Base-by-base conservation (phyloP, 2,797 vertebrate genomes). In the Leucoraja ocellata region DNA sequence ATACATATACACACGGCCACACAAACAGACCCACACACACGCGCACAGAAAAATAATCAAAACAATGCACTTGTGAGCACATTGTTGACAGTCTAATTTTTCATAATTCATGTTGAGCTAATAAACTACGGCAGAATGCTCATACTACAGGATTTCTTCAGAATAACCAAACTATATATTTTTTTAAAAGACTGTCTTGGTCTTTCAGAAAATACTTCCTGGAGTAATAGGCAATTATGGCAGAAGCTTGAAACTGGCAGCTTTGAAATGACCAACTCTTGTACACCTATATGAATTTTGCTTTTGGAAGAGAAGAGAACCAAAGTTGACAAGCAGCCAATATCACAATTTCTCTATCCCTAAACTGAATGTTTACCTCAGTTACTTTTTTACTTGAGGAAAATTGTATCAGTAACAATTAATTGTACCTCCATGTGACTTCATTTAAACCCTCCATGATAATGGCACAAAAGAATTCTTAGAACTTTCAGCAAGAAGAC, bases 41-140 rank as follows among this genome's bases (percentile, higher is more conserved):
- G 76, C 11, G n/a, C 28, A 92, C 28, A 76, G 46, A 91, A 73
- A 91, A 25, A 18, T 46, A 73, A 23, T 91, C 68, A 73, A 73
- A 91, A 91, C 65, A 92, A n/a, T 28, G 90, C 90, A 92, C 36
- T 54, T 76, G 71, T 54, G 39, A 92, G 11, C 90, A 73, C 73
- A 63, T 23, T 54, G 39, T 74, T 76, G 90, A 91, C 68, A 54
- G 39, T 92, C 90, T 16, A 54, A 71, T 25, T 36, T 73, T 3
- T 91, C 73, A 74, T 21, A 54, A 28, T 74, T 39, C 36, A 58
- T 74, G 23, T 54, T 92, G 90, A 2, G 25, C 25, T 91, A 18
- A 25, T 21, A 54, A 46, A 46, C 46, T 36, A 68, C 18, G 71
- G 23, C 73, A 39, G 28, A 74, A 46, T 32, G 1, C 4, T 74